A percentile compares a stretch with the other conserved stretches of the same genome.
Evolutionary conservation across 1,140 invertebrate genomes (phyloP).

Genomic region (Drosophila ercepeae): DNA sequence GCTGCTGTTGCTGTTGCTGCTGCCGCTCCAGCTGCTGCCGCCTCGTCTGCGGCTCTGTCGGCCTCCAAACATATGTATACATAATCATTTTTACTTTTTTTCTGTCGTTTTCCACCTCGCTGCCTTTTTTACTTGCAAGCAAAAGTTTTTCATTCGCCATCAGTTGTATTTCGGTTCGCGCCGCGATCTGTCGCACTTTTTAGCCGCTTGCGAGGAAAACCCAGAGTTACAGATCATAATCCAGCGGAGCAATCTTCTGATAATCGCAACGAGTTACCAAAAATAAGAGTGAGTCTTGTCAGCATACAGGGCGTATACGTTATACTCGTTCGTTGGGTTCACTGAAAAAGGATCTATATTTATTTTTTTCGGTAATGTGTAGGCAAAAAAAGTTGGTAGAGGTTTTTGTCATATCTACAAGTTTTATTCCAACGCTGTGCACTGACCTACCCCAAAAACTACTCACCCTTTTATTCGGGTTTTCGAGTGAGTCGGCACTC

Average conservation of each 20-base stretch:
- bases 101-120: constrained; percentile 75
- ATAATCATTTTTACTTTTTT: constrained; percentile 76
- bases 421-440: neutral
- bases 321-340: neutral
- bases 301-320: constrained; percentile 12
- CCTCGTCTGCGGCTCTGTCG: constrained; percentile 48
- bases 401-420: neutral
- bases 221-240: neutral
- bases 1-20: neutral
- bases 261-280: constrained; percentile 8
- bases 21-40: constrained; percentile 17
- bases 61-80: constrained; percentile 77
- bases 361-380: neutral
- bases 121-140: constrained; percentile 81
- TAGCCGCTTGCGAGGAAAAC: constrained; percentile 16
- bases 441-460: constrained; percentile 36
- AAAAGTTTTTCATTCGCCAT: constrained; percentile 82
- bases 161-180: constrained; percentile 83
- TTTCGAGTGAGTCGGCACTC: constrained; percentile 20
- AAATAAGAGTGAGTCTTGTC: constrained; percentile 51
- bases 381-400: neutral
- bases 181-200: constrained; percentile 77
- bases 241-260: constrained; percentile 12
- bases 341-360: neutral
- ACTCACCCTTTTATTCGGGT: neutral